Evolutionary conservation across 2,113 vertebrate species (phyloP), one percentile per base, ranked within the genome.

Genomic region (Coracopsis vasa): DNA sequence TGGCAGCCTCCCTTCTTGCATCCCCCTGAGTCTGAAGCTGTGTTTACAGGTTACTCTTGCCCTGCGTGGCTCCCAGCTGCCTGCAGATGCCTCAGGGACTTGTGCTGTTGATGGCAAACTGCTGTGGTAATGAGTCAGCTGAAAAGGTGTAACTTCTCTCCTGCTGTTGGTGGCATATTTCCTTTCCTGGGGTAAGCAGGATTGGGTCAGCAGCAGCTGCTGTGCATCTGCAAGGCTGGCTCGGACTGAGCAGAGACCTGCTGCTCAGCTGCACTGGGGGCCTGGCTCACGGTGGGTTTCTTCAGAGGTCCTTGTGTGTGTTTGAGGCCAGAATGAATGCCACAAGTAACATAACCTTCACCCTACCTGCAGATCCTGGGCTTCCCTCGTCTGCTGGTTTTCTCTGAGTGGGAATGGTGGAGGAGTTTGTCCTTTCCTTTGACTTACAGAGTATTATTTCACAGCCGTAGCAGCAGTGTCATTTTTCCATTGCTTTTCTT

Each of bases 31-130:
- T 27, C 47, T 54, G 62, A 31, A 6, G 64, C 61, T 88, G 29
- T 90, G 48, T 84, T 80, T 83, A 51, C 82, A 82, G 50, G 60
- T 80, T 70, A 23, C 70, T 79, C 70, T 65, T 72, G 77, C 83
- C 73, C 82, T 95, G 39, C 86, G 71, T 12, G 0, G 87, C 94
- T 97, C 91, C 86, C 67, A 90, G 44, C 78, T 89, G 96, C 74
- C 77, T 95, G 93, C 77, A 93, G 78, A 25, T 90, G 67, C 93
- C 62, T 91, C 65, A 20, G 95, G 77, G 86, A 80, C 83, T 92
- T 78, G 51, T 9, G 2, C 48, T 90, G 53, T 79, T 79, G 80
- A 64, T 65, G 83, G 48, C 66, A 85, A 48, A 10, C 31, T 53
- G 45, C 66, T 86, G 67, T 92, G 67, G 29, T 78, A 86, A 62